A percentile compares a stretch with the other conserved stretches of the same genome.
These are phyloP conservation scores for Pteria penguin DNA, from an alignment of 2,888 invertebrate genomes.

Conservation along the genomic window DNA sequence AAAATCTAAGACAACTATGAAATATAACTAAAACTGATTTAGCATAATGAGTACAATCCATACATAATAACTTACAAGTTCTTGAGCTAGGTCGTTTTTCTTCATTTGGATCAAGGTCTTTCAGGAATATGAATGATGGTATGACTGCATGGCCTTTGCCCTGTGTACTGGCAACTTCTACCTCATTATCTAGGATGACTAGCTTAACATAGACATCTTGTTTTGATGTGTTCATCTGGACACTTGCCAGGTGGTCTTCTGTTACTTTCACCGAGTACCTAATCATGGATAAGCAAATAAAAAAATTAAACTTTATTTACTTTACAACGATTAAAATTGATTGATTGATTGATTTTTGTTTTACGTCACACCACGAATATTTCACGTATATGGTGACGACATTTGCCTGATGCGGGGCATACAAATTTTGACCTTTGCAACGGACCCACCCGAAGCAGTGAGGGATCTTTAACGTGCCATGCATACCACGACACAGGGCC, in stretches of 20 bases:
- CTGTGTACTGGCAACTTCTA: conserved; percentile 71
- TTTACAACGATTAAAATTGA: too few species aligned
- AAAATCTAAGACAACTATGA: too few species aligned
- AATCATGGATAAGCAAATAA: neutral
- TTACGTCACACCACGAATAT: too few species aligned
- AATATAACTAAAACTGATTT: too few species aligned
- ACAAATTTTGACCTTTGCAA: too few species aligned
- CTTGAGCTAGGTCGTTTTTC: conserved; percentile 73
- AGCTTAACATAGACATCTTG: conserved; percentile 78
- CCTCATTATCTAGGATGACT: conserved; percentile 75
- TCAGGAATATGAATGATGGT: conserved; percentile 77
- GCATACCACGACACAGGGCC: too few species aligned
- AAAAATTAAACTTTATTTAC: neutral
- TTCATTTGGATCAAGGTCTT: conserved; percentile 67
- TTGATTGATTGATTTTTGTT: too few species aligned
- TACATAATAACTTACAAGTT: conserved; percentile 71
- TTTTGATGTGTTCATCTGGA: conserved; percentile 78
- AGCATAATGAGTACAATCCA: too few species aligned
- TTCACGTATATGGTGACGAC: too few species aligned
- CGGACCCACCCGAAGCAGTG: too few species aligned
- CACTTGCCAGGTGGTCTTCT: conserved; percentile 77
- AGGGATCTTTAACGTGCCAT: too few species aligned
- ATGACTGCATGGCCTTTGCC: conserved; percentile 78
- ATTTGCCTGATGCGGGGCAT: too few species aligned
- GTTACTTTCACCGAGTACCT: conserved; percentile 77